Percentiles rank a stretch among this genome's conserved stretches.
Conservation (phyloP, 37 sponge, comb jelly and placozoan species). For the Theonella swinhoei region DNA sequence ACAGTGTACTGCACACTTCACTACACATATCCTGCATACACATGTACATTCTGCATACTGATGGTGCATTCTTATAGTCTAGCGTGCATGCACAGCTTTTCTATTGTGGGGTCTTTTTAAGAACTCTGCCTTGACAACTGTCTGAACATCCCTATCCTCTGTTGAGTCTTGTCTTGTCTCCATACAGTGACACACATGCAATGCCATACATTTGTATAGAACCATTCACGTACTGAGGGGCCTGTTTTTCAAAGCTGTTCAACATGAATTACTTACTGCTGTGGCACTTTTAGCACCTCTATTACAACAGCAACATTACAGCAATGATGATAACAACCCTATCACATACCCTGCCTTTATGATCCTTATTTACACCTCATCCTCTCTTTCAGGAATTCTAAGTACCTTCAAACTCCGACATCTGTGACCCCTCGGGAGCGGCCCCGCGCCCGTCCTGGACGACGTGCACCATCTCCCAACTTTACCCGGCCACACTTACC, state of each 20-base stretch:
- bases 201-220: background rate
- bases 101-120: too few relatives aligned
- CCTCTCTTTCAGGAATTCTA: background rate
- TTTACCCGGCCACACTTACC: background rate
- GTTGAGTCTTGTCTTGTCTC: too few relatives aligned
- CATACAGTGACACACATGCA: background rate
- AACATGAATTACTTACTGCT: background rate
- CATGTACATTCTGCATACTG: too few relatives aligned
- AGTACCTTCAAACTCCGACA: background rate
- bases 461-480: background rate
- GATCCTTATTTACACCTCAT: background rate
- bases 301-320: too few relatives aligned
- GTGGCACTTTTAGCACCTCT: background rate
- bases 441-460: background rate
- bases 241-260: background rate
- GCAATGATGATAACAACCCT: too few relatives aligned
- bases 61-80: too few relatives aligned
- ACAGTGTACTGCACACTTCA: too few relatives aligned
- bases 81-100: too few relatives aligned
- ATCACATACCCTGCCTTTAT: background rate
- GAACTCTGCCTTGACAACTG: too few relatives aligned
- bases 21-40: too few relatives aligned
- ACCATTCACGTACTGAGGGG: background rate
- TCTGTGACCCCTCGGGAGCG: background rate
- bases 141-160: too few relatives aligned